Base-by-base conservation (phyloP, 2,113 vertebrate species). In the Andinoacara biseriatus region DNA sequence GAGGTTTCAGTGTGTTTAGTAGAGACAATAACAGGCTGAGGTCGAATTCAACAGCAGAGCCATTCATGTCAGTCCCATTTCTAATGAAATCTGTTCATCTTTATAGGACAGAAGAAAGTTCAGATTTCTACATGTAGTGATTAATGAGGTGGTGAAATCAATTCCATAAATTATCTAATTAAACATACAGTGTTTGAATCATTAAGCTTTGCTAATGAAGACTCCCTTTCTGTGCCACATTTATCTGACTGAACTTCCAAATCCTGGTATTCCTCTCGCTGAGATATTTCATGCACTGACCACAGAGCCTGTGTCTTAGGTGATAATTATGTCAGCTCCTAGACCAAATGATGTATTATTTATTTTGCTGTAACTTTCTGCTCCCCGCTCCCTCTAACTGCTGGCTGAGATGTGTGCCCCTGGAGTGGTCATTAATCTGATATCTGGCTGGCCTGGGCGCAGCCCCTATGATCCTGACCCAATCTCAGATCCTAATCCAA, bases 401-500 rank as follows among this genome's bases (percentile, higher is more conserved):
- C 93, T 94, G 92, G 92, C 91, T 93, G 94, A 92, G 94, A 91
- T 92, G 88, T 89, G 87, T 77, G 93, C 94, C 95, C 95, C 95
- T 94, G 90, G 94, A 96, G 95, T 95, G 94, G 94, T 95, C 95
- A 96, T 95, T 95, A 96, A 94, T 94, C 94, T 93, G 94, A 92
- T 95, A 91, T 95, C 93, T 95, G 94, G 92, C 93, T 90, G 85
- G 94, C 88, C 92, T 85, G 92, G 94, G 93, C 84, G 79, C 91
- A 89, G 87, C 92, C 93, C 85, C 93, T 94, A 88, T 96, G 94
- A 96, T 95, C 94, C 94, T 84, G 92, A 94, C 94, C 94, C 94
- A 94, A 95, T 95, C 94, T 95, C 94, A 95, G 94, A 96, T 95
- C 95, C 91, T 94, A 94, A 95, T 96, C 94, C 94, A 95, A 95